Evolutionary conservation across 35 echinoderm and acorn worm genomes (phyloP), one percentile per base, ranked within the genome.

Genomic region (Lytechinus pictus): DNA sequence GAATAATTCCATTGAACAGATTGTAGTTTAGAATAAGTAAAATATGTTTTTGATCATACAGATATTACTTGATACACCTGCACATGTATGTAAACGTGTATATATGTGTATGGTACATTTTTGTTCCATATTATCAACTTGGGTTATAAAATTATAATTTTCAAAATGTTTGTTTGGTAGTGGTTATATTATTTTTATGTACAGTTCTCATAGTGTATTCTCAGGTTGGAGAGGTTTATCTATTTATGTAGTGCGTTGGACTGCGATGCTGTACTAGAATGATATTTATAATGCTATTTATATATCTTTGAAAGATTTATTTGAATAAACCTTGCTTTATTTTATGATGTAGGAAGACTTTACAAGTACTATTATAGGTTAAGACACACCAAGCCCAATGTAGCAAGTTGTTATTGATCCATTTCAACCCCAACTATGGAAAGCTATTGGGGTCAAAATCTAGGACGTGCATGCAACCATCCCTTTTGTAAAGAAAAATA

Each of bases 241-340:
- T 72, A 72, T 79, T n/a, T 79, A n/a, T 79, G 66, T 79, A 79
- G 66, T 79, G 66, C 66, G 14, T 79, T 16, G 66, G 21, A 79
- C 16, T 79, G 19, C 66, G 21, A 24, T 79, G 66, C n/a, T n/a
- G 66, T 79, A 79, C 66, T 79, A 79, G 66, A 79, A 24, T 79
- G n/a, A 44, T 44, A 44, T 44, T 79, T 79, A n/a, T 79, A 24
- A 16, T 79, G 66, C 66, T 24, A 79, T 79, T 79, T 79, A 79
- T 79, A 79, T 79, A 79, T 79, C 66, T 79, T 16, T 79, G 66
- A 79, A 79, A 79, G 66, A 79, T 79, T 79, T 79, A 79, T 79
- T 24, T 79, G n/a, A 79, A 79, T 79, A 79, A 58, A 79, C 19
- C 66, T 79, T 79, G 66, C 66, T 79, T 3, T n/a, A 79, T 79